Percentiles rank a stretch among this genome's conserved stretches.
Evolutionary conservation across 1,140 invertebrate genomes (phyloP).

Genomic region (Diabrotica undecimpunctata): DNA sequence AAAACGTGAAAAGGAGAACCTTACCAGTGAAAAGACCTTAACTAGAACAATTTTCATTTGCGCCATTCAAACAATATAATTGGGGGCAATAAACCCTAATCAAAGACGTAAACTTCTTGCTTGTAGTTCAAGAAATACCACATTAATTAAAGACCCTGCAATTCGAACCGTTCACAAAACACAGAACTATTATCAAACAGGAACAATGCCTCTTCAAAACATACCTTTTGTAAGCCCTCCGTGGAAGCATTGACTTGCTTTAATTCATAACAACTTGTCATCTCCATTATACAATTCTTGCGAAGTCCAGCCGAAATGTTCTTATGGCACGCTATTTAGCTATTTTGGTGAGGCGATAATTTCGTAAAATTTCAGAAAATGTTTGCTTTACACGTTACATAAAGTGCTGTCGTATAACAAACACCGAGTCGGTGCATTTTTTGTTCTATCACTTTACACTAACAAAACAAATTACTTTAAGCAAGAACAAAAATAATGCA

Average conservation of each 20-base stretch:
- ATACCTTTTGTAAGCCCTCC: slow-evolving; percentile 8
- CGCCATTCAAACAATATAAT: slow-evolving; percentile 10
- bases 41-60: neutral
- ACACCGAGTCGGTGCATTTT: too few relatives aligned
- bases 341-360: neutral
- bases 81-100: slow-evolving; percentile 10
- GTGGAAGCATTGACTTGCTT: slow-evolving; percentile 5
- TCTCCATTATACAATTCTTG: slow-evolving; percentile 4
- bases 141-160: slow-evolving; percentile 16
- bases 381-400: neutral
- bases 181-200: slow-evolving; percentile 13
- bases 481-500: too few relatives aligned
- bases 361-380: neutral
- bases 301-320: slow-evolving; percentile 6
- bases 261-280: slow-evolving; percentile 14
- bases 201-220: slow-evolving; percentile 11
- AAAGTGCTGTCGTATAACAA: too few relatives aligned
- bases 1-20: neutral
- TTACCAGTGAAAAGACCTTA: neutral
- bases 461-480: too few relatives aligned
- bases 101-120: slow-evolving; percentile 15
- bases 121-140: slow-evolving; percentile 10
- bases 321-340: neutral
- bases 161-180: slow-evolving; percentile 12
- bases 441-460: too few relatives aligned